Conservation (phyloP, 2,113 vertebrate genomes). For the Antechinus stuartii region DNA sequence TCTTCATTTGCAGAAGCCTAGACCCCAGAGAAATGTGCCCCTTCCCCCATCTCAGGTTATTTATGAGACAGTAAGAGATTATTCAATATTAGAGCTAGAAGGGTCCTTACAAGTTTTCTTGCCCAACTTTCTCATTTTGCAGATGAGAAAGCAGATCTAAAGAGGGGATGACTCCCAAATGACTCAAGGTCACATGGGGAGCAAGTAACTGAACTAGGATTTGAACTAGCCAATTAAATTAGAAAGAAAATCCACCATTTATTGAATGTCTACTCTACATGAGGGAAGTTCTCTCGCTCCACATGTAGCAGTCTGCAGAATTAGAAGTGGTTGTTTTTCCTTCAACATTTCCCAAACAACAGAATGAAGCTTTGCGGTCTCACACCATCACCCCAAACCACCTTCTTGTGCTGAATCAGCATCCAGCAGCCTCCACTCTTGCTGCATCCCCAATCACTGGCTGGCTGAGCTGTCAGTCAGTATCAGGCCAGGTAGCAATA, state of each 20-base stretch:
- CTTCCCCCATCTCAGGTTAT: background rate
- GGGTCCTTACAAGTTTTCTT: background rate
- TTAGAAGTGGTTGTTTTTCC: background rate
- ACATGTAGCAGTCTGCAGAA: background rate
- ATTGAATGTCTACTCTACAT: background rate
- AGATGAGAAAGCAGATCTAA: background rate
- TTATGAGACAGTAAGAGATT: background rate
- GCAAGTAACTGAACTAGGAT: background rate
- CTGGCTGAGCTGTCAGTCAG: background rate
- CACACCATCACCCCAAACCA: background rate
- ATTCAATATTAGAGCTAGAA: background rate
- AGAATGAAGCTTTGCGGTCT: background rate
- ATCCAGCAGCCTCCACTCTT: background rate
- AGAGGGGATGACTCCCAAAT: background rate
- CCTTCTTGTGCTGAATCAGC: background rate
- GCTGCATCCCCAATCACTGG: background rate
- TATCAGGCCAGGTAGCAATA: background rate
- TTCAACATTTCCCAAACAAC: background rate
- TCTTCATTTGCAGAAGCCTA: background rate
- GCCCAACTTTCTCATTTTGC: background rate
- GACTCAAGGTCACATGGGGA: background rate
- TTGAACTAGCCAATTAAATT: background rate
- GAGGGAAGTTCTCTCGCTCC: background rate
- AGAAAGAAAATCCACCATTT: background rate
- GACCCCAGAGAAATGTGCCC: background rate